These are phyloP conservation scores for Lepidochrysops patricia DNA, from an alignment of 2,888 invertebrate genomes.

Conservation along the genomic window DNA sequence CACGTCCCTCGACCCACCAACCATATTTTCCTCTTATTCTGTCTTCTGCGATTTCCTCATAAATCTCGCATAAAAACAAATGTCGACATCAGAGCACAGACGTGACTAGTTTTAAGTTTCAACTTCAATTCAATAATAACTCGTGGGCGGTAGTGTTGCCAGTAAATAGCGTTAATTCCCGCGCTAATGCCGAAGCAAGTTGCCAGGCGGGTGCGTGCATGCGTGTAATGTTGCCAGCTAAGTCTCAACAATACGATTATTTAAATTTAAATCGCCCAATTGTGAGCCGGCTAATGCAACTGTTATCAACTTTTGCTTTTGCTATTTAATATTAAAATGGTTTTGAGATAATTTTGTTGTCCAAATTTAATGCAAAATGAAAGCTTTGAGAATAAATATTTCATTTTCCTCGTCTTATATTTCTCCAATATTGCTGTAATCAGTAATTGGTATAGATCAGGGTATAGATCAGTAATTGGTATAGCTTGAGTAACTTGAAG, in stretches of 20 bases:
- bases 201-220: slow-evolving; percentile 20
- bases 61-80: too few relatives aligned
- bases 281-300: slow-evolving; percentile 19
- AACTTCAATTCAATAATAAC: neutral
- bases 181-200: slow-evolving; percentile 7
- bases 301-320: neutral
- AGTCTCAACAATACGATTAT: slow-evolving; percentile 25
- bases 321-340: neutral
- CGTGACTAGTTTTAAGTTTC: neutral
- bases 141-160: neutral
- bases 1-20: neutral
- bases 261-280: slow-evolving; percentile 26
- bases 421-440: too few relatives aligned
- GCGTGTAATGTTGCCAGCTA: slow-evolving; percentile 25
- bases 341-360: neutral
- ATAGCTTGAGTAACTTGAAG: too few relatives aligned
- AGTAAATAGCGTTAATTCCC: neutral
- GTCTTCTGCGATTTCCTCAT: too few relatives aligned
- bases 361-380: neutral
- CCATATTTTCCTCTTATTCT: too few relatives aligned
- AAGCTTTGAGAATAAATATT: neutral
- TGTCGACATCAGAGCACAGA: too few relatives aligned
- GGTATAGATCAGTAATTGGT: too few relatives aligned
- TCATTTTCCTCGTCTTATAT: too few relatives aligned
- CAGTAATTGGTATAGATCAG: too few relatives aligned